phyloP scores from a whole-genome alignment of 2,113 vertebrate genomes.

The Plestiodon gilberti region DNA sequence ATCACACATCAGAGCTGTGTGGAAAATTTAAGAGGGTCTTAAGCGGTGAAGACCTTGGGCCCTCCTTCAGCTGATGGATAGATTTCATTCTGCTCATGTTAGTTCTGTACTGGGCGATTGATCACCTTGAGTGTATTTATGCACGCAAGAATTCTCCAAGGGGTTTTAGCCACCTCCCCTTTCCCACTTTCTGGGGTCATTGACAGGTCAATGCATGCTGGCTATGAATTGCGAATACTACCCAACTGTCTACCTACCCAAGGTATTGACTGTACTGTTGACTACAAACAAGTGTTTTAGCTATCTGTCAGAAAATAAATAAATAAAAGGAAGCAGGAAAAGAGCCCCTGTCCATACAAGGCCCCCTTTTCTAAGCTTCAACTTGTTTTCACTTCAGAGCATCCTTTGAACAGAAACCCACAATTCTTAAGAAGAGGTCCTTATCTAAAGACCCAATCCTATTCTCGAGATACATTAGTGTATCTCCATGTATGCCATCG shows the following conservation, averaged over 20 bases:
- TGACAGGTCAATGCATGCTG: neutral
- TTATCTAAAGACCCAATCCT: too few relatives aligned
- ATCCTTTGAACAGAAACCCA: neutral
- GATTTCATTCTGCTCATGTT: conserved; percentile 8
- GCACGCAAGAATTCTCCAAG: conserved; percentile 18
- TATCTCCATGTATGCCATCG: too few relatives aligned
- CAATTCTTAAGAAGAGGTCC: too few relatives aligned
- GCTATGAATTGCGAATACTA: conserved; percentile 2
- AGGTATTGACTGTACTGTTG: neutral
- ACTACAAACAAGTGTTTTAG: neutral
- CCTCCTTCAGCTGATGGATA: neutral
- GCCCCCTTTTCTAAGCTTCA: neutral
- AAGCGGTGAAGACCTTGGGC: conserved; percentile 12
- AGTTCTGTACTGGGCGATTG: neutral
- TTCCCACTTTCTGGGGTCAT: conserved; percentile 1
- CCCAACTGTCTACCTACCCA: neutral
- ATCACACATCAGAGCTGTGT: neutral
- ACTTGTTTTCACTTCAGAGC: neutral
- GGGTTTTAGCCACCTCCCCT: conserved; percentile 17
- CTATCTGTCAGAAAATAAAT: neutral
- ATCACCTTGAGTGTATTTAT: conserved; percentile 20
- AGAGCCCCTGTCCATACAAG: neutral
- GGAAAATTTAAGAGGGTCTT: neutral
- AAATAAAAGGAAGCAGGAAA: neutral
- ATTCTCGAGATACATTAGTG: too few relatives aligned